A percentile compares a stretch with the other conserved stretches of the same genome.
Conservation (phyloP, 2,888 invertebrate genomes). For the Rhingia campestris region DNA sequence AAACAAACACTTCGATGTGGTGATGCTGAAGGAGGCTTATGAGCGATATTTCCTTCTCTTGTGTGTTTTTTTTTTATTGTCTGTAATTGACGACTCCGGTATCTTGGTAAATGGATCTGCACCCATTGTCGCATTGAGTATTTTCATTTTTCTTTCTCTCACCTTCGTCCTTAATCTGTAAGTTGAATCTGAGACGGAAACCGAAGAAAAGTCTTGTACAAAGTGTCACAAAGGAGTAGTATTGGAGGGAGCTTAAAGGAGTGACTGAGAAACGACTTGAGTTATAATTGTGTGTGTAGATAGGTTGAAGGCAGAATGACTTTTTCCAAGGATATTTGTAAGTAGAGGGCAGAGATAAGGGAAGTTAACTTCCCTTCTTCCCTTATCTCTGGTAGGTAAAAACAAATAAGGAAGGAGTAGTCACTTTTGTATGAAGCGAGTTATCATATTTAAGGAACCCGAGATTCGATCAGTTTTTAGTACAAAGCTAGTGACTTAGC, state of each 20-base stretch:
- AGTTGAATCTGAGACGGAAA: conserved; percentile 21
- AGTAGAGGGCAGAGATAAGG: no score
- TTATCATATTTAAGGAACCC: no score
- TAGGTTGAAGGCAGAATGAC: no score
- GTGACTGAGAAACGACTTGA: neutral
- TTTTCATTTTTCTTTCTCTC: conserved; percentile 50
- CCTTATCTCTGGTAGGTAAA: no score
- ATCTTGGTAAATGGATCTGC: conserved; percentile 56
- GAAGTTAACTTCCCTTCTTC: no score
- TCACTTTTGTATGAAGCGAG: no score
- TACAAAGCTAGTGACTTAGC: no score
- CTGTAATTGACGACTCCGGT: conserved; percentile 62
- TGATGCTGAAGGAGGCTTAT: conserved; percentile 68
- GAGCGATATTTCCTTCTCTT: conserved; percentile 43
- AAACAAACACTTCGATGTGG: conserved; percentile 58
- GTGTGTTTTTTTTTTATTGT: conserved; percentile 14
- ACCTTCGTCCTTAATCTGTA: conserved; percentile 46
- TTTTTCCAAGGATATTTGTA: no score
- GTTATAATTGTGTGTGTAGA: no score
- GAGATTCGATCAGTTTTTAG: no score
- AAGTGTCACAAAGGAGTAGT: neutral
- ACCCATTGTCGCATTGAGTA: conserved; percentile 35
- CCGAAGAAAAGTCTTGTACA: conserved; percentile 1
- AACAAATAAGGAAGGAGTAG: no score
- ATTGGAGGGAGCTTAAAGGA: conserved; percentile 9